phyloP scores from a whole-genome alignment of 2,797 vertebrate genomes.

The Sebastolobus alascanus region DNA sequence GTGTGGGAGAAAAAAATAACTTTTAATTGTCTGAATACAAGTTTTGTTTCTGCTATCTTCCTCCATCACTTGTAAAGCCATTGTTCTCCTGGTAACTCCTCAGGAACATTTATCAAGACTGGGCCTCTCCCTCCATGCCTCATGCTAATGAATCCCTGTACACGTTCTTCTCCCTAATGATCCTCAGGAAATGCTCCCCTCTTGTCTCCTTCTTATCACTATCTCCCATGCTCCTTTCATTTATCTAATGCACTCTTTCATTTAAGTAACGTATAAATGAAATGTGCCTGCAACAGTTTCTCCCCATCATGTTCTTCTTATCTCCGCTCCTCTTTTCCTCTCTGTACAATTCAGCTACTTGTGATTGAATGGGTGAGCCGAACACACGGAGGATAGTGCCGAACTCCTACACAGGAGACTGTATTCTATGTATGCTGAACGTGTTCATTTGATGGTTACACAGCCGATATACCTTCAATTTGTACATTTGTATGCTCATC shows the following conservation, averaged over 20 bases:
- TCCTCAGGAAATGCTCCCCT: conserved; percentile 63
- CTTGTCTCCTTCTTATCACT: conserved; percentile 74
- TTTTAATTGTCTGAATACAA: conserved; percentile 52
- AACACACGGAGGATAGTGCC: conserved; percentile 55
- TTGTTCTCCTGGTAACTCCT: conserved; percentile 57
- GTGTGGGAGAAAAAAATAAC: conserved; percentile 1
- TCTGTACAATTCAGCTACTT: conserved; percentile 24
- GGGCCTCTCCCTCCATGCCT: conserved; percentile 45
- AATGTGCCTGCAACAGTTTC: conserved; percentile 67
- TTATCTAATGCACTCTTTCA: conserved; percentile 68
- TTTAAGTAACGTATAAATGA: conserved; percentile 69
- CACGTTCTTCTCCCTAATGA: conserved; percentile 70
- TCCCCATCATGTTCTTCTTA: conserved; percentile 60
- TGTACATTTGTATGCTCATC: conserved; percentile 5
- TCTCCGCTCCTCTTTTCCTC: conserved; percentile 39
- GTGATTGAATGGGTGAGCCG: conserved; percentile 67
- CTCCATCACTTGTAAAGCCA: conserved; percentile 55
- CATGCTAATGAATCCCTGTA: conserved; percentile 75
- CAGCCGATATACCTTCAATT: conserved; percentile 3
- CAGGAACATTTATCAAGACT: conserved; percentile 67
- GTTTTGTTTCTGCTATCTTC: conserved; percentile 44
- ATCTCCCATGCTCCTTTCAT: conserved; percentile 68
- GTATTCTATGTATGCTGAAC: conserved; percentile 27
- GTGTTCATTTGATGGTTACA: background rate
- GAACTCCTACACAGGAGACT: conserved; percentile 53